phyloP scores from a whole-genome alignment of 2,888 invertebrate genomes.

The Bombylius major region DNA sequence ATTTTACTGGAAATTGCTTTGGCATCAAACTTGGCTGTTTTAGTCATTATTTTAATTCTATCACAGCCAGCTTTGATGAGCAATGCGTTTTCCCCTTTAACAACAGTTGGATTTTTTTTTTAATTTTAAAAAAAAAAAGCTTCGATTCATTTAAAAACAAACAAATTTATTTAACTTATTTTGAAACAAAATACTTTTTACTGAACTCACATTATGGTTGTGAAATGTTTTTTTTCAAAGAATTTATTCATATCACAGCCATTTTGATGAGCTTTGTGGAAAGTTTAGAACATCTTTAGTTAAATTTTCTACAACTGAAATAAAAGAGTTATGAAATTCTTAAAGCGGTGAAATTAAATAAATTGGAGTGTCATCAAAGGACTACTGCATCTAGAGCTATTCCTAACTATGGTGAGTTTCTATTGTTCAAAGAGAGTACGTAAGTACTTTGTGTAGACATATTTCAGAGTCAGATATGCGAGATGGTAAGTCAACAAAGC shows the following conservation, averaged over 20 bases:
- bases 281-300: background rate
- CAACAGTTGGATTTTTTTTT: background rate
- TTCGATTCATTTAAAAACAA: no score
- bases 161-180: no score
- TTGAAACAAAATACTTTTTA: background rate
- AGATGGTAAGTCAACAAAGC: no score
- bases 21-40: constrained; percentile 37
- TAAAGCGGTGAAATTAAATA: no score
- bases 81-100: constrained; percentile 24
- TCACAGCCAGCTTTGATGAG: constrained; percentile 39
- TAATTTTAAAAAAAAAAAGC: background rate
- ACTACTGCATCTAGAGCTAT: no score
- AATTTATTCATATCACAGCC: constrained; percentile 9
- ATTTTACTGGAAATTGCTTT: constrained; percentile 13
- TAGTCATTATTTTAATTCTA: constrained; percentile 30
- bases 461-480: no score
- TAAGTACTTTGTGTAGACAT: no score
- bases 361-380: no score
- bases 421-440: no score
- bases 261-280: constrained; percentile 14
- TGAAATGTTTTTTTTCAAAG: constrained; percentile 10
- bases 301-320: background rate
- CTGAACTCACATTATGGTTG: constrained; percentile 13
- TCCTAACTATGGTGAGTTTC: no score
- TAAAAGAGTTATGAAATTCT: no score